Evolutionary conservation across 2,113 vertebrate genomes (phyloP), one percentile per base, ranked within the genome.

Genomic region (Coreoperca whiteheadi): DNA sequence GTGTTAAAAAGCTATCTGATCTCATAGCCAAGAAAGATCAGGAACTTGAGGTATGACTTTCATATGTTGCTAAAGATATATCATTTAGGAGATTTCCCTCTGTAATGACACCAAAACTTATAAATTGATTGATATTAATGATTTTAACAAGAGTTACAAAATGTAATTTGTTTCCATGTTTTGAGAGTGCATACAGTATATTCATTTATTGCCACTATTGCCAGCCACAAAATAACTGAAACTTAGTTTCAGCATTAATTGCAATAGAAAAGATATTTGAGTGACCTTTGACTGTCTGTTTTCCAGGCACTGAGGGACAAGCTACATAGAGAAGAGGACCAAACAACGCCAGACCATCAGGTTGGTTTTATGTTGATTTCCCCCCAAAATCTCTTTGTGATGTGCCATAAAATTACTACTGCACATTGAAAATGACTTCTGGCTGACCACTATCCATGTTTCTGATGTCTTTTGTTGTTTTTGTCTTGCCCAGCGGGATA

Each of bases 41-140:
- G 69, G 95, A 97, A 51, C 76, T 95, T 30, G 93, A 97, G 96
- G 98, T 98, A 91, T 16, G 32, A 53, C 21, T 61, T 78, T 66
- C 4, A 32, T 4, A 41, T 30, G 9, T 68, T 81, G 15, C 57
- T 56, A 41, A 21, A 53, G 15, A 77, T 50, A n/a, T 56, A 4
- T 54, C 6, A 37, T 51, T 25, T 57, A 12, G 28, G 14, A 37
- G 30, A 8, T 9, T n/a, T 57, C 21, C 32, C 3, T 79, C 12
- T 53, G n/a, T 43, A 53, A 50, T 63, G 4, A 34, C n/a, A 25
- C 14, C 30, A 30, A 46, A 68, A 37, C 2, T 2, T 34, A n/a
- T n/a, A n/a, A n/a, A n/a, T n/a, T n/a, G n/a, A n/a, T n/a, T n/a
- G n/a, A n/a, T n/a, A n/a, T n/a, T n/a, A n/a, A n/a, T n/a, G n/a